phyloP scores from a whole-genome alignment of 2,113 vertebrate genomes.

The Limnothrissa miodon region DNA sequence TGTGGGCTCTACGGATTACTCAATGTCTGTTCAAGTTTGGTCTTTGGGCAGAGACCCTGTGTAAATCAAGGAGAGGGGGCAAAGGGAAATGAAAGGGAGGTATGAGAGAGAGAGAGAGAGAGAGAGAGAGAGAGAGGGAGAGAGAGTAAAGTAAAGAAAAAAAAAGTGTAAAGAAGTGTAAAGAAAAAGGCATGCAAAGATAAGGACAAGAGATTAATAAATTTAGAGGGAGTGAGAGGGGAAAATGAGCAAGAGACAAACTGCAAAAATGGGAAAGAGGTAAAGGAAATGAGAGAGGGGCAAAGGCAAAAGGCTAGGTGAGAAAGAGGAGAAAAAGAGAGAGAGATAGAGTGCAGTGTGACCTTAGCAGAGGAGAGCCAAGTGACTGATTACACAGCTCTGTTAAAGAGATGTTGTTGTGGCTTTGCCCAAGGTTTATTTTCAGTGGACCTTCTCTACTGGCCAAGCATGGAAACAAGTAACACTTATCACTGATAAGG shows the following conservation, averaged over 20 bases:
- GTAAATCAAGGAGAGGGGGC: background rate
- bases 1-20: too few species aligned
- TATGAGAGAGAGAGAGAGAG: too few species aligned
- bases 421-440: background rate
- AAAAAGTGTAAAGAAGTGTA: too few species aligned
- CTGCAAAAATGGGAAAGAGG: background rate
- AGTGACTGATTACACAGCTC: constrained; percentile 10
- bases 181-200: background rate
- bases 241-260: background rate
- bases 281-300: background rate
- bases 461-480: background rate
- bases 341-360: background rate
- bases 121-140: background rate
- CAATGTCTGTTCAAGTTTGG: background rate
- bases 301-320: background rate
- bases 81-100: background rate
- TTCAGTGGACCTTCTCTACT: background rate
- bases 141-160: background rate
- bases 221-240: background rate
- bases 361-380: constrained; percentile 6
- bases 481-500: background rate
- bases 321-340: background rate
- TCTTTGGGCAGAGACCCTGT: background rate
- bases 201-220: background rate
- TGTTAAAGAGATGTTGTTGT: background rate